Evolutionary conservation across 2,113 vertebrate species (phyloP).

Genomic region (Prionailurus bengalensis): DNA sequence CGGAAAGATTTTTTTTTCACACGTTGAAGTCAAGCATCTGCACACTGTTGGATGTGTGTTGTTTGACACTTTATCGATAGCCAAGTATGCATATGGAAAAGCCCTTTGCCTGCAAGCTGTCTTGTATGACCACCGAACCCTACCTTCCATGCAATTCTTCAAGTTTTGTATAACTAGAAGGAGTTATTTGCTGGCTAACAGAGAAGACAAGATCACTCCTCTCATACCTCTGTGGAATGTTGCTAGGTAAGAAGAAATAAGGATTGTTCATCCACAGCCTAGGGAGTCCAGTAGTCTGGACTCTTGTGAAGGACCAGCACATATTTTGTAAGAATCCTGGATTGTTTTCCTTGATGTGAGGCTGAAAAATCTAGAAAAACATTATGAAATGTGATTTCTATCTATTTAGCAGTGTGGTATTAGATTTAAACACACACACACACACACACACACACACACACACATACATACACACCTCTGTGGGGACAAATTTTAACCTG

Average conservation of each 20-base stretch:
- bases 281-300: background rate
- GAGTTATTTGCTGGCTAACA: background rate
- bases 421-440: constrained; percentile 14
- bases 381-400: constrained; percentile 72
- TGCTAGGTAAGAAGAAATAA: constrained; percentile 47
- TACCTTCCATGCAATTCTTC: background rate
- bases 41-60: too few species aligned
- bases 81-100: background rate
- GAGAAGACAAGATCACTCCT: background rate
- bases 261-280: background rate
- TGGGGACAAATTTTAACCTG: constrained; percentile 52
- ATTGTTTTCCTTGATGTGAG: constrained; percentile 29
- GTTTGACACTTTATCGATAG: background rate
- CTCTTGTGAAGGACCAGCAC: constrained; percentile 28
- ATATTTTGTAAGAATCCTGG: constrained; percentile 50
- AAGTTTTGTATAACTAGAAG: background rate
- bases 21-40: background rate
- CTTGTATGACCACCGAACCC: background rate
- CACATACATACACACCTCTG: background rate
- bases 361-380: constrained; percentile 42
- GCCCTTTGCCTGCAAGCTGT: background rate
- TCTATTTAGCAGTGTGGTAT: constrained; percentile 56
- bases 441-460: background rate
- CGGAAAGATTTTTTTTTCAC: background rate
- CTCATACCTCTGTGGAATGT: constrained; percentile 54